Conservation (phyloP, 1,140 invertebrate genomes). For the Apis mellifera region DNA sequence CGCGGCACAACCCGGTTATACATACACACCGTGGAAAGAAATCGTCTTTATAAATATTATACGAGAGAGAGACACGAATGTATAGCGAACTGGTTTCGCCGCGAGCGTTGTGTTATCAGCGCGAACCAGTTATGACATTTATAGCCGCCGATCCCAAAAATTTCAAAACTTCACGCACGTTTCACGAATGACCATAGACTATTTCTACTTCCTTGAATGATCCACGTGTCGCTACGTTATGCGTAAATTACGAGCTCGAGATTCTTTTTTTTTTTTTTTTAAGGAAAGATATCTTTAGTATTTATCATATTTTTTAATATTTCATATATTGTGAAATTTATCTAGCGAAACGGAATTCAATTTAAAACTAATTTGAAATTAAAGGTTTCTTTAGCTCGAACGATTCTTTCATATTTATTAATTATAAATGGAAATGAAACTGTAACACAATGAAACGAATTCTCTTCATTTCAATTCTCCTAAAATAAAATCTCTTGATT, state of each 20-base stretch:
- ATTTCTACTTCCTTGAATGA: slow-evolving; percentile 10
- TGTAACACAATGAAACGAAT: no score
- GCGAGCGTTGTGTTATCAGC: slow-evolving; percentile 35
- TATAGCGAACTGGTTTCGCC: slow-evolving; percentile 36
- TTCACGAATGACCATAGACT: not conserved
- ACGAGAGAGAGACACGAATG: slow-evolving; percentile 20
- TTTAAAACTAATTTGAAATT: no score
- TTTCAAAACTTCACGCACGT: slow-evolving; percentile 9
- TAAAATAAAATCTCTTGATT: no score
- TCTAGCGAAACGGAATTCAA: no score
- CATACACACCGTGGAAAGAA: slow-evolving; percentile 10
- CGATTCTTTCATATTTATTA: no score
- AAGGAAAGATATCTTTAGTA: no score
- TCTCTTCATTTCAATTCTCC: no score
- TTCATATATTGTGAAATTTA: no score
- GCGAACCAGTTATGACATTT: slow-evolving; percentile 16
- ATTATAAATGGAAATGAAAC: no score
- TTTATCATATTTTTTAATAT: no score
- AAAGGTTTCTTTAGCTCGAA: no score
- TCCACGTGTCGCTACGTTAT: not conserved
- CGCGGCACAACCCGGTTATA: slow-evolving; percentile 3
- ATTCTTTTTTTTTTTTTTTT: no score
- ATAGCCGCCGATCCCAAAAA: slow-evolving; percentile 14
- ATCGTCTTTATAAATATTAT: slow-evolving; percentile 46
- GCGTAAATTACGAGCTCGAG: not conserved